Conservation (phyloP, 1,140 invertebrate species). For the Spodoptera frugiperda region DNA sequence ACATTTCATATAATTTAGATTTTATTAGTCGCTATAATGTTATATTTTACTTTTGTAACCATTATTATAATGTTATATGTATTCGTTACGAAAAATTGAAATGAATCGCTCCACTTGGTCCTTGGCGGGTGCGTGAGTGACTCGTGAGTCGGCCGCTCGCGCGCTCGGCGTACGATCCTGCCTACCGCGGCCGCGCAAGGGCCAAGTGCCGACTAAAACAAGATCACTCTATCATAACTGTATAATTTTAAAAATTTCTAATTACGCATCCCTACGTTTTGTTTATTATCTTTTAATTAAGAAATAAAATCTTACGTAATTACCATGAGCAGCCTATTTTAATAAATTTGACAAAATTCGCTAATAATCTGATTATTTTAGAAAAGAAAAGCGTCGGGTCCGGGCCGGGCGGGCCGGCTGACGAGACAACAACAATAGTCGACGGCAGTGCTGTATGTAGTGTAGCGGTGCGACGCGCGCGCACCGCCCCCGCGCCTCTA, state of each 20-base stretch:
- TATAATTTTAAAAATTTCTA: constrained; percentile 86
- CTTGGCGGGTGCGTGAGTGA: constrained; percentile 42
- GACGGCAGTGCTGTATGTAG: constrained; percentile 53
- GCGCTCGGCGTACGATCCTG: constrained; percentile 17
- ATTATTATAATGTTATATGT: constrained; percentile 85
- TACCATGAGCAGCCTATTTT: constrained; percentile 85
- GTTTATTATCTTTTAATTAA: constrained; percentile 85
- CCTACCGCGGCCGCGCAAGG: constrained; percentile 45
- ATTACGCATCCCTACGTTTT: constrained; percentile 85
- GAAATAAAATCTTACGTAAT: constrained; percentile 85
- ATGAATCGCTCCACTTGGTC: constrained; percentile 69
- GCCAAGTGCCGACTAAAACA: constrained; percentile 71
- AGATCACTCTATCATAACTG: constrained; percentile 83
- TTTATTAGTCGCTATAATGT: constrained; percentile 85
- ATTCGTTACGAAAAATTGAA: constrained; percentile 83
- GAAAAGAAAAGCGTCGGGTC: constrained; percentile 80
- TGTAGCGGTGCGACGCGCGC: constrained; percentile 47
- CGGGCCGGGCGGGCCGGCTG: constrained; percentile 50
- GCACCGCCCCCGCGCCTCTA: constrained; percentile 56
- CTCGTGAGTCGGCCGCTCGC: constrained; percentile 11
- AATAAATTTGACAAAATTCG: constrained; percentile 83
- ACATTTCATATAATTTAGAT: constrained; percentile 86
- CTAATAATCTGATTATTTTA: constrained; percentile 82
- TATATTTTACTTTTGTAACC: constrained; percentile 85
- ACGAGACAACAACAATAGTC: constrained; percentile 42